Evolutionary conservation across 2,888 invertebrate genomes (phyloP).

Genomic region (Tyria jacobaeae): DNA sequence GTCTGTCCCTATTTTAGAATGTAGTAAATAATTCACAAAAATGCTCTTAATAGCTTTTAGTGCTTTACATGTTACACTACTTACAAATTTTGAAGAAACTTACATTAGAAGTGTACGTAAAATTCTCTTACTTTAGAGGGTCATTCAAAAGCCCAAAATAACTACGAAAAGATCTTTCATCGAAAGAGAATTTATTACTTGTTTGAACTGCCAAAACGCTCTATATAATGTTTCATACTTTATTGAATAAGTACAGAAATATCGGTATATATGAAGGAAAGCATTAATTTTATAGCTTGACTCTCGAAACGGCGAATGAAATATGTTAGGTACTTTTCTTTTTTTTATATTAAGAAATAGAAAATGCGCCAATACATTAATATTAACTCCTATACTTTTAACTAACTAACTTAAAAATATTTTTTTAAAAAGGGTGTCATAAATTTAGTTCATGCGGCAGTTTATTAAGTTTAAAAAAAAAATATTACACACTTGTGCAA

Average conservation of each 20-base stretch:
- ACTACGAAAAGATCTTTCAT: conserved; percentile 48
- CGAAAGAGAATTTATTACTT: conserved; percentile 48
- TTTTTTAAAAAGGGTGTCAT: too few species aligned
- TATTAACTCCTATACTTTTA: too few species aligned
- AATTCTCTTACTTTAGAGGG: conserved; percentile 47
- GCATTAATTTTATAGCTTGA: conserved; percentile 33
- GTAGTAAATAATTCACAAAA: not conserved
- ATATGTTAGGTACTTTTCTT: conserved; percentile 10
- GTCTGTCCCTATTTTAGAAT: too few species aligned
- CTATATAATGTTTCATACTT: conserved; percentile 47
- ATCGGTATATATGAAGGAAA: conserved; percentile 19
- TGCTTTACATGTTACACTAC: not conserved
- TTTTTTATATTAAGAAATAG: too few species aligned
- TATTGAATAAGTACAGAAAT: conserved; percentile 47
- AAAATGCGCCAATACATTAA: too few species aligned
- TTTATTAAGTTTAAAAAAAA: too few species aligned
- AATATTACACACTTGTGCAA: too few species aligned
- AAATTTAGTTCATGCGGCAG: too few species aligned
- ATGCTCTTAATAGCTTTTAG: not conserved
- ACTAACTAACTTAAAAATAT: too few species aligned
- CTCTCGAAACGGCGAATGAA: conserved; percentile 19
- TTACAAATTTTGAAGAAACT: not conserved
- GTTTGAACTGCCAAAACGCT: conserved; percentile 38
- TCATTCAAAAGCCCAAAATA: conserved; percentile 44
- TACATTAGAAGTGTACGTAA: conserved; percentile 28